Conservation (phyloP, 2,888 invertebrate species). For the Drosophila imparisetae region DNA sequence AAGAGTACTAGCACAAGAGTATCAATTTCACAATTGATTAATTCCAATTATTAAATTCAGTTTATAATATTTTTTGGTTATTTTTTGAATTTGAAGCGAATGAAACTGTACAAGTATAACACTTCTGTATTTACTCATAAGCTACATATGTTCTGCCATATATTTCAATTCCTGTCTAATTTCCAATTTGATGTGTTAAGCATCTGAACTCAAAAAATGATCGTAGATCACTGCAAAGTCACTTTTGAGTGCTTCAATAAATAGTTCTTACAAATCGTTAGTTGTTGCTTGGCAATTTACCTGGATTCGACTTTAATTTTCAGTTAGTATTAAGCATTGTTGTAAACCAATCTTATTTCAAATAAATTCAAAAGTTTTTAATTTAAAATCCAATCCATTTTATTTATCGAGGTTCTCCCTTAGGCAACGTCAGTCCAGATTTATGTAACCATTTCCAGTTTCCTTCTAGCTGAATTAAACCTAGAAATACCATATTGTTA, state of each 20-base stretch:
- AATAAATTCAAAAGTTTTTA: background rate
- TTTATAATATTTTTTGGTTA: no score
- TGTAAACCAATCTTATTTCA: no score
- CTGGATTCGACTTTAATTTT: background rate
- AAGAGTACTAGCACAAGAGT: background rate
- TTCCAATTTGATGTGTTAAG: background rate
- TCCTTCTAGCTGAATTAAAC: background rate
- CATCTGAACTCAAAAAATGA: background rate
- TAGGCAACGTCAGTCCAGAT: background rate
- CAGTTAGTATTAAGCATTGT: background rate
- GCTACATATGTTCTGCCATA: background rate
- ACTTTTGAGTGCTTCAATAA: background rate
- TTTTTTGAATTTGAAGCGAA: background rate
- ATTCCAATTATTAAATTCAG: no score
- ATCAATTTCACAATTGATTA: background rate
- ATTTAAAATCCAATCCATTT: background rate
- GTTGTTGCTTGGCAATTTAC: background rate
- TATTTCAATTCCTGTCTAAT: background rate
- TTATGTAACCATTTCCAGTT: background rate
- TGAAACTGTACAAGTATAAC: background rate
- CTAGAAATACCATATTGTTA: background rate
- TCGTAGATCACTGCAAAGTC: background rate
- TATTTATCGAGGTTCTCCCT: background rate
- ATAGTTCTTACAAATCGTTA: background rate
- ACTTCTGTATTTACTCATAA: background rate